Base-by-base conservation (phyloP, 1,140 invertebrate species). In the Euwallacea fornicatus region DNA sequence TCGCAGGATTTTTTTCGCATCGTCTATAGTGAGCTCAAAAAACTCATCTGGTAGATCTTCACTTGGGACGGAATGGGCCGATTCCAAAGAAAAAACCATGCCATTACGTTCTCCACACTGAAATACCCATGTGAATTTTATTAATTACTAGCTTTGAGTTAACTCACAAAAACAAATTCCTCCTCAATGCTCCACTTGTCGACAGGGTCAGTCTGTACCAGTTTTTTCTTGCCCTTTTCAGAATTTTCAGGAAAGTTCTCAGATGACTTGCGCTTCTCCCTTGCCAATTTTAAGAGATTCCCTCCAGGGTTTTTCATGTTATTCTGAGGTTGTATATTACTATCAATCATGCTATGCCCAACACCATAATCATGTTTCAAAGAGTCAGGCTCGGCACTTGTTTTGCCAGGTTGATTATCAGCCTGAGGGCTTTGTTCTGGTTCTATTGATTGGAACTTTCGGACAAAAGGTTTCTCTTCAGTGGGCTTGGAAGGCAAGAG, bases 11-110 rank as follows among this genome's bases (percentile, higher is more conserved):
- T 84, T 85, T 76, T 86, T 87, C 0, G 93, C 86, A 84, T 96
- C 93, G 66, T 90, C 85, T 16, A 92, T 84, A 16, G 91, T 93
- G 13, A 94, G 78, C 70, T 94, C 91, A 82, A 91, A 96, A 78
- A 95, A 95, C 73, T 90, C 90, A 81, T 95, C 93, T 11, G 91
- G 88, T 42, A 92, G 78, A 67, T 93, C 90, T 68, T 89, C 85
- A 63, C 74, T 76, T 1, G 83, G 79, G 63, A 86, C 79, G 44
- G 85, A 82, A 79, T 85, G 80, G 7, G 84, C 81, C 2, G 80
- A 82, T 73, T 88, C 87, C 72, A 88, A 84, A 59, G 89, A 87
- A 77, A 90, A 93, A 41, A 88, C 78, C 58, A 92, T 82, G 0
- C 90, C 90, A 76, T 90, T 88, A 73, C 90, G 85, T 11, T 88